phyloP scores from a whole-genome alignment of 2,797 vertebrate species.

The Neoniphon sammara region DNA sequence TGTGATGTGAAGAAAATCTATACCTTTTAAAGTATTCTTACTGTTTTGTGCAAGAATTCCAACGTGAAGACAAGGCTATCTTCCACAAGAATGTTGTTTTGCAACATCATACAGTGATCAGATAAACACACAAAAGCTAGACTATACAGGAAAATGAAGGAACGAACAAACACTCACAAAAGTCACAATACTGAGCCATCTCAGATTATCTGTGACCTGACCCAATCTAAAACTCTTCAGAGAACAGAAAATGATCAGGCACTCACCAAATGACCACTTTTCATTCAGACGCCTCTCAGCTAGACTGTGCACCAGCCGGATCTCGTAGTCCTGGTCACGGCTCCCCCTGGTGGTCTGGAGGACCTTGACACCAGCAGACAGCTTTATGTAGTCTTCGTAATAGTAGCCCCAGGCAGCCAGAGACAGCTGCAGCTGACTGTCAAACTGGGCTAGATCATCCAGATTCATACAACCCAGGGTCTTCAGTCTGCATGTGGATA shows the following conservation, averaged over 20 bases:
- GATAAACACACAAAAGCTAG: conserved; percentile 4
- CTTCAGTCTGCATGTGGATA: conserved; percentile 78
- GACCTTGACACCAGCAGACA: conserved; percentile 84
- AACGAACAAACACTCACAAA: conserved; percentile 24
- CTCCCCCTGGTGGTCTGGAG: conserved; percentile 82
- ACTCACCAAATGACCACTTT: conserved; percentile 87
- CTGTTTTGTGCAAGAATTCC: not conserved
- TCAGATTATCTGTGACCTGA: not conserved
- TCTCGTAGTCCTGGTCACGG: conserved; percentile 86
- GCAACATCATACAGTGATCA: not conserved
- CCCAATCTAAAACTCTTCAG: conserved; percentile 1
- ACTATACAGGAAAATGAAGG: conserved; percentile 17
- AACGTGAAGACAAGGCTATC: not conserved
- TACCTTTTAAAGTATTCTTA: not conserved
- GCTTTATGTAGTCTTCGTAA: conserved; percentile 87
- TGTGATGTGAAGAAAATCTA: not conserved
- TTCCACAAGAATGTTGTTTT: conserved; percentile 4
- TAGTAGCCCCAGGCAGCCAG: conserved; percentile 86
- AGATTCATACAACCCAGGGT: conserved; percentile 84
- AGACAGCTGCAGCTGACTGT: conserved; percentile 85
- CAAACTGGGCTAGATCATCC: conserved; percentile 85
- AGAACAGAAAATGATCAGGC: not conserved
- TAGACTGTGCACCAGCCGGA: conserved; percentile 85
- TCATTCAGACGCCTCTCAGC: conserved; percentile 86
- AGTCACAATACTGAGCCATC: conserved; percentile 15